Evolutionary conservation across 2,888 invertebrate genomes (phyloP), one percentile per base, ranked within the genome.

Genomic region (Nezara viridula): DNA sequence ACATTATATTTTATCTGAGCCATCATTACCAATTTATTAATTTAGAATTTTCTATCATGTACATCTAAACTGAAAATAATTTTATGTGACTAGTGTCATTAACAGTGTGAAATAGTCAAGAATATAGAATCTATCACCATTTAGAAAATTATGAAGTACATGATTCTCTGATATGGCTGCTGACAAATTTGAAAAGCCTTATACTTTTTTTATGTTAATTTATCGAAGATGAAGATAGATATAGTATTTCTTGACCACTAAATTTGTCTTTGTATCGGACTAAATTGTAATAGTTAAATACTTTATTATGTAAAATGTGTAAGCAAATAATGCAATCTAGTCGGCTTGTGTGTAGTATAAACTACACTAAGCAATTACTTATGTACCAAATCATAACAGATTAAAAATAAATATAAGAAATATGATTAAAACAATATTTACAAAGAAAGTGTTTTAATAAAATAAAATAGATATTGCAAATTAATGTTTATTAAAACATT

Each of bases 341-440:
- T 81, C 81, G 81, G 44, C 81, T 44, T 81, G 44, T n/a, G 40
- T 81, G 81, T 81, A 81, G 44, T 81, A 40, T 81, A 1, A 81
- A 40, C 81, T 44, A 81, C 81, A 81, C 40, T 81, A 44, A 81
- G 81, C 44, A 81, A n/a, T 73, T 81, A 44, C 24, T 81, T 81
- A 81, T 44, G 44, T 44, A 81, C 81, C 44, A 81, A 66, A 66
- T 66, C 32, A 66, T 66, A 66, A 66, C 66, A 66, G 27, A 66
- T 66, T 66, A 19, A 66, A 66, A 66, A 66, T 66, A 32, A 66
- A 66, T 66, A 66, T 66, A 66, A 66, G 66, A 66, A 66, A 66
- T 66, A 66, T 66, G 32, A 66, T 16, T 66, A 32, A 32, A 66
- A 32, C n/a, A 16, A 32, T 7, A 32, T 32, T 66, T 32, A 66